Base-by-base conservation (phyloP, 2,888 invertebrate genomes). In the Phortica okadai region DNA sequence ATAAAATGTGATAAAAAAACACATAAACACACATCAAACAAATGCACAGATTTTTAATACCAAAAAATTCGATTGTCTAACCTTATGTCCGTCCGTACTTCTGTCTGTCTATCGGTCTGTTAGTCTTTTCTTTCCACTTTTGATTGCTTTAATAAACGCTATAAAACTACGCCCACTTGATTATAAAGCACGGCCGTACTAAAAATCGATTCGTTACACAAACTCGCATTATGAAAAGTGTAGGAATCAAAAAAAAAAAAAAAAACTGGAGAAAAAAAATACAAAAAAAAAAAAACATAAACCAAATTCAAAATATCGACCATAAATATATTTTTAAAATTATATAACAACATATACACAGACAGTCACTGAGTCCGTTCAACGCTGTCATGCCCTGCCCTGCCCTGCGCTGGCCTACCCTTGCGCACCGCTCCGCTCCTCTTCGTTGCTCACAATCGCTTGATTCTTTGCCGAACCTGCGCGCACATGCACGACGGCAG, bases 311-410 rank as follows among this genome's bases (percentile, higher is more conserved):
- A 72, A 62, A 72, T 72, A 72, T 72, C 70, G 70, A 54, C 56
- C 70, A 72, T 72, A 69, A 69, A 69, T 69, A 72, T 56, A 72
- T 67, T 67, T 67, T 67, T 67, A 67, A 77, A 81, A 80, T 45
- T 84, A 87, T 80, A 82, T 73, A 73, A 64, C 50, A 75, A 83
- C 78, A 73, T 78, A 82, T 75, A 76, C 73, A 78, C 21, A 58
- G 16, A 76, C 70, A 78, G 62, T 41, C 74, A 21, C 50, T 16
- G 44, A 8, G 44, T 64, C 50, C 50, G 50, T 50, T 14, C 50
- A 11, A 2, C 8, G 2, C 50, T 8, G 14, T 11, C 8, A 14
- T 50, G 10, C 14, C 50, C 50, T 8, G 50, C 50, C 14, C 50
- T 33, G 33, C 33, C 33, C 33, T 33, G 33, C 33, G 3, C 33